A percentile compares a stretch with the other conserved stretches of the same genome.
Conservation (phyloP, 2,888 invertebrate genomes). For the Ligdia adustata region DNA sequence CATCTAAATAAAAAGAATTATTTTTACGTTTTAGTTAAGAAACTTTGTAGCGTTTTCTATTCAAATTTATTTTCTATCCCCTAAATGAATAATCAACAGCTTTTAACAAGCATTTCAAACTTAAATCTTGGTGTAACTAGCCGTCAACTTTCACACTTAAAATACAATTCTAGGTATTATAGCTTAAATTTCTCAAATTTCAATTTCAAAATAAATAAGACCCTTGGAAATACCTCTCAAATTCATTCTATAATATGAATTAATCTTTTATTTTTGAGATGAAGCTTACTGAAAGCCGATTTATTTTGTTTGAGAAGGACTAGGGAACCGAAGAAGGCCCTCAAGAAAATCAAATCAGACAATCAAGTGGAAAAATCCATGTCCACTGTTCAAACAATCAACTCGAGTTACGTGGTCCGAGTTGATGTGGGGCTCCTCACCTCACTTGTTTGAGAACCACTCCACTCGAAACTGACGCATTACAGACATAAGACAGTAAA, state of each 20-base stretch:
- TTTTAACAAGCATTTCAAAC: conserved; percentile 9
- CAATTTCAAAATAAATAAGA: neutral
- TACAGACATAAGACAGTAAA: conserved; percentile 12
- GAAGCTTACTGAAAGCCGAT: conserved; percentile 41
- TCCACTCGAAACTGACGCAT: conserved; percentile 38
- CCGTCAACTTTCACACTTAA: conserved; percentile 14
- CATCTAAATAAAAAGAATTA: conserved; percentile 1
- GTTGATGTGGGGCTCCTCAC: conserved; percentile 71
- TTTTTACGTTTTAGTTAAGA: neutral
- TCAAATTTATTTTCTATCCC: conserved; percentile 5
- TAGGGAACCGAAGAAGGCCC: conserved; percentile 58
- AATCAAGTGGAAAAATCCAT: conserved; percentile 84
- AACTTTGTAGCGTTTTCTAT: conserved; percentile 4
- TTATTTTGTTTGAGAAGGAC: conserved; percentile 54
- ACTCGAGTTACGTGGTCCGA: conserved; percentile 73
- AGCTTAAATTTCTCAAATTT: neutral
- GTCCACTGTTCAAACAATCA: conserved; percentile 81
- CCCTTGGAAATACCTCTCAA: neutral
- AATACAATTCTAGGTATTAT: neutral
- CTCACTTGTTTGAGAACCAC: conserved; percentile 71
- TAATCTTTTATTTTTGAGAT: conserved; percentile 8
- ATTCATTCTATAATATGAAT: neutral
- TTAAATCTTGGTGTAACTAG: conserved; percentile 5
- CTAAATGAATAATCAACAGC: conserved; percentile 15
- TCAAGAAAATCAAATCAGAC: conserved; percentile 82